These are phyloP conservation scores for Tenthredo amoena DNA, from an alignment of 2,888 invertebrate genomes.

Conservation along the genomic window DNA sequence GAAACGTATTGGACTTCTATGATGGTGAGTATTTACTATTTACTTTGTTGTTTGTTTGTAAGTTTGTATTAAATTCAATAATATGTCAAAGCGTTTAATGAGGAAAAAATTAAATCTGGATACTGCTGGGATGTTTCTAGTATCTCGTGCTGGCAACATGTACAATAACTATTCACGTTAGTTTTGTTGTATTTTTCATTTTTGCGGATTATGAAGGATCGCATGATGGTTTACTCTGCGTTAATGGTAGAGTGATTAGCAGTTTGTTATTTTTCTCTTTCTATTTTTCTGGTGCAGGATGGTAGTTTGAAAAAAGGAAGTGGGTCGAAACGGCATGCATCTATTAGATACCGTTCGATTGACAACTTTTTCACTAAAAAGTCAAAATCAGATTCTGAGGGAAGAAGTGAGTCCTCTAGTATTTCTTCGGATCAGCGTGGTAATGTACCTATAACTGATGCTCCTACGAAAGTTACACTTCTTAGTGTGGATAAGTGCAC, in stretches of 20 bases:
- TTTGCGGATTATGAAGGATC: slow-evolving; percentile 5
- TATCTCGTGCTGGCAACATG: slow-evolving; percentile 3
- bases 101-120: neutral
- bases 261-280: slow-evolving; percentile 16
- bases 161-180: slow-evolving; percentile 12
- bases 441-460: slow-evolving; percentile 8
- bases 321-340: slow-evolving; percentile 13
- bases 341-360: slow-evolving; percentile 26
- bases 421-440: slow-evolving; percentile 1
- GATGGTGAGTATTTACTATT: slow-evolving; percentile 18
- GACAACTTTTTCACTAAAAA: slow-evolving; percentile 30
- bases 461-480: neutral
- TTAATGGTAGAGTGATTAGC: slow-evolving; percentile 14
- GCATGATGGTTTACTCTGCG: slow-evolving; percentile 3
- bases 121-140: neutral
- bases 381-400: slow-evolving; percentile 1
- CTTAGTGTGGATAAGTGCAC: neutral
- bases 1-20: slow-evolving; percentile 3
- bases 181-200: neutral
- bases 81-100: neutral
- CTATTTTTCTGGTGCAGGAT: neutral
- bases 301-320: neutral
- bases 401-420: neutral
- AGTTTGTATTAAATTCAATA: slow-evolving; percentile 7
- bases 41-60: neutral